phyloP scores from a whole-genome alignment of 2,797 vertebrate species.

The Crocodylus rhombifer region DNA sequence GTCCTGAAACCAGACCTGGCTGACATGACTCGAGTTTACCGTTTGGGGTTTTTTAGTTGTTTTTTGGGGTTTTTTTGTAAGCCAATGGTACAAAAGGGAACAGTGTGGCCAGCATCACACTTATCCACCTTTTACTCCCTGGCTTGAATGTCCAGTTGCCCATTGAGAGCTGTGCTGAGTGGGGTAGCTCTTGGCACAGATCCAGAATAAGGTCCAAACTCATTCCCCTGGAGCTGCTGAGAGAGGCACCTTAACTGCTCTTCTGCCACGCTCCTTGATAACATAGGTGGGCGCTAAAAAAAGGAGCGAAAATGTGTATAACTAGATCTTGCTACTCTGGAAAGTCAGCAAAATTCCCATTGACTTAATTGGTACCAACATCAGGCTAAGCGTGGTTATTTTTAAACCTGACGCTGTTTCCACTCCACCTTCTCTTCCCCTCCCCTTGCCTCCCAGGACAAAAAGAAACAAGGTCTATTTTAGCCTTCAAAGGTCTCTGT shows the following conservation, averaged over 20 bases:
- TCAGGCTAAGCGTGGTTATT: conserved; percentile 58
- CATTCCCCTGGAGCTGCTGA: too few species aligned
- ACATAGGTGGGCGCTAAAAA: not conserved
- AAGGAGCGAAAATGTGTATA: not conserved
- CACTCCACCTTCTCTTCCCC: not conserved
- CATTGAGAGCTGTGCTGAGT: too few species aligned
- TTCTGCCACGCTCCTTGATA: not conserved
- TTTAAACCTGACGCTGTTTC: conserved; percentile 59
- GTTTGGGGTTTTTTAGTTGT: not conserved
- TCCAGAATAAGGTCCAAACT: too few species aligned
- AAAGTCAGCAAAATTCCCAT: conserved; percentile 47
- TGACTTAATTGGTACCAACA: conserved; percentile 51
- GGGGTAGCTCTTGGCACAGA: too few species aligned
- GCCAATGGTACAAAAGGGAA: too few species aligned
- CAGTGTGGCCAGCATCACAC: too few species aligned
- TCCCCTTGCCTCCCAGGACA: not conserved
- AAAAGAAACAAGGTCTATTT: not conserved
- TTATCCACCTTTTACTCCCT: too few species aligned
- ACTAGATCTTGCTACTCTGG: conserved; percentile 2
- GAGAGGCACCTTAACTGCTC: too few species aligned
- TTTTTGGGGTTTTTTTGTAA: not conserved
- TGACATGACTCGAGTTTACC: too few species aligned
- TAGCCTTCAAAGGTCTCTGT: conserved; percentile 18
- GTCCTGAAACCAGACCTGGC: too few species aligned
- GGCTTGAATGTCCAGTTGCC: too few species aligned